Evolutionary conservation across 2,888 invertebrate genomes (phyloP).

Genomic region (Cephonodes hylas): DNA sequence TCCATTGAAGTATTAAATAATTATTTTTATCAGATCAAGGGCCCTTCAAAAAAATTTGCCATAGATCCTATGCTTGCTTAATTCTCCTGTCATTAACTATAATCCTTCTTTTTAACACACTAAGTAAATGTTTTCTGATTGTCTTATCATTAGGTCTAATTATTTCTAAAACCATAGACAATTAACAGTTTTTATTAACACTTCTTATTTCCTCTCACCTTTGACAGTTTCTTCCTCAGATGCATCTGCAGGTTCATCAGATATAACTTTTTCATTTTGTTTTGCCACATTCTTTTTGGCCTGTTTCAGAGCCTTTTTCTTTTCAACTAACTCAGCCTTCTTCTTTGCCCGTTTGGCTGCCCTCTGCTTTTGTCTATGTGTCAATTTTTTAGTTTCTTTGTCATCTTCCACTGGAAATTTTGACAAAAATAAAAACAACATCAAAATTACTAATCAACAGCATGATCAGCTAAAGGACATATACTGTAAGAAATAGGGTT

Average conservation of each 20-base stretch:
- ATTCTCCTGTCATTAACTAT: no score
- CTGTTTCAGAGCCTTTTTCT: conserved; percentile 62
- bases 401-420: conserved; percentile 69
- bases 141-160: no score
- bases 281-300: conserved; percentile 67
- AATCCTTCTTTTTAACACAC: no score
- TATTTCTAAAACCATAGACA: no score
- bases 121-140: no score
- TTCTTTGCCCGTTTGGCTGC: conserved; percentile 82
- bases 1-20: no score
- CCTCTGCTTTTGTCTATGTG: conserved; percentile 86
- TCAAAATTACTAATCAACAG: no score
- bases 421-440: neutral
- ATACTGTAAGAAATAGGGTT: no score
- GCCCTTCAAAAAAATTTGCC: no score
- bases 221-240: conserved; percentile 53
- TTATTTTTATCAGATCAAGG: no score
- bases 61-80: no score
- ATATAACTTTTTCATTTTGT: conserved; percentile 44
- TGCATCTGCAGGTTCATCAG: conserved; percentile 42
- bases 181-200: neutral
- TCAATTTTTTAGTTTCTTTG: conserved; percentile 80
- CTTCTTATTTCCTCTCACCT: conserved; percentile 38
- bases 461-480: no score
- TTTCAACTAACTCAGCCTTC: conserved; percentile 69